Evolutionary conservation across 2,113 vertebrate genomes (phyloP).

Genomic region (Notiomystis cincta): DNA sequence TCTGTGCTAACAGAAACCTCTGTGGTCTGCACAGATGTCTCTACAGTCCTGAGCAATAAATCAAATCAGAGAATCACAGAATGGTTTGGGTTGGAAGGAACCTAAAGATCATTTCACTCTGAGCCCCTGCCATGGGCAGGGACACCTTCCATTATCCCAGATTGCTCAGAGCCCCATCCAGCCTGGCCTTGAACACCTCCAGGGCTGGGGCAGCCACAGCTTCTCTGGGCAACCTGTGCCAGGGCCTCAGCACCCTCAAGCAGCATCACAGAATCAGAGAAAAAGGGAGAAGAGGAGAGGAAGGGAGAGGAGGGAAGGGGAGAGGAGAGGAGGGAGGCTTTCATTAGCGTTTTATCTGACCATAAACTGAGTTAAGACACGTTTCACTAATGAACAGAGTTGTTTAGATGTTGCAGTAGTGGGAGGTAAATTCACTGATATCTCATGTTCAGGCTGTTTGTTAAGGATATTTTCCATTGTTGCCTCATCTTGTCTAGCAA

Average conservation of each 20-base stretch:
- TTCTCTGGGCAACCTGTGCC: neutral
- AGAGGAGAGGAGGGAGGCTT: neutral
- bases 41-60: neutral
- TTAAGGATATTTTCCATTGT: neutral
- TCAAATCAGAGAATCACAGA: neutral
- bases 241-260: neutral
- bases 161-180: neutral
- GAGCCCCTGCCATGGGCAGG: neutral
- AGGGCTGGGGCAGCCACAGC: neutral
- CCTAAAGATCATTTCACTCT: neutral
- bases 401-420: neutral
- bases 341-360: neutral
- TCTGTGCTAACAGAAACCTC: neutral
- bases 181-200: neutral
- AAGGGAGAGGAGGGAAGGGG: neutral
- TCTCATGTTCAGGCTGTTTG: neutral
- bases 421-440: neutral
- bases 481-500: neutral
- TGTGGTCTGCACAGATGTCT: neutral
- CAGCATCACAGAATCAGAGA: rapidly evolving
- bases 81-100: neutral
- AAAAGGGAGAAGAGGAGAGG: rapidly evolving
- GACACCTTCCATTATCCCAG: neutral
- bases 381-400: neutral
- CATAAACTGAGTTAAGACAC: neutral